Percentiles rank a stretch among this genome's conserved stretches.
Conservation (phyloP, 2,888 invertebrate species). For the Petrolisthes manimaculis region DNA sequence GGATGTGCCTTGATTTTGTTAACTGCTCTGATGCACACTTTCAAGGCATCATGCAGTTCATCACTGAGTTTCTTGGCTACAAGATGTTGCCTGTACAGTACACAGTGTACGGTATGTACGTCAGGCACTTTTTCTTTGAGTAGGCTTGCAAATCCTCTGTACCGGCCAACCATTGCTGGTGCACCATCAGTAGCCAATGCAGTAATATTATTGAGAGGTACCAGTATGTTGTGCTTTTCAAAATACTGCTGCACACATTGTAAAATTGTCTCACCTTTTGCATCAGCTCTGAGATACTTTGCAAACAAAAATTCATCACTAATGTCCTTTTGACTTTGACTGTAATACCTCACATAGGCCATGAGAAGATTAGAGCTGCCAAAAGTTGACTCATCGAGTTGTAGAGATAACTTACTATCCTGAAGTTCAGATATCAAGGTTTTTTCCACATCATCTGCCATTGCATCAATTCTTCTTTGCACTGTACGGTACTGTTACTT, state of each 20-base stretch:
- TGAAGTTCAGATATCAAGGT: slow-evolving; percentile 36
- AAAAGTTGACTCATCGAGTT: slow-evolving; percentile 41
- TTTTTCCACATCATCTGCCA: slow-evolving; percentile 40
- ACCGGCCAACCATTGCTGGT: slow-evolving; percentile 42
- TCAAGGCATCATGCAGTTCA: slow-evolving; percentile 27
- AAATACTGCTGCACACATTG: slow-evolving; percentile 45
- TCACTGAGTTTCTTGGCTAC: slow-evolving; percentile 38
- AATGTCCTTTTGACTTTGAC: too few species aligned
- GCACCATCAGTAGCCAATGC: slow-evolving; percentile 25
- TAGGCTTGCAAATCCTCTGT: not conserved
- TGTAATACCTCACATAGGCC: too few species aligned
- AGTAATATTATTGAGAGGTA: slow-evolving; percentile 49
- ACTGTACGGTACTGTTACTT: slow-evolving; percentile 28
- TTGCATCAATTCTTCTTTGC: slow-evolving; percentile 35
- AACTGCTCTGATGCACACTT: slow-evolving; percentile 19
- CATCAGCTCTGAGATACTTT: too few species aligned
- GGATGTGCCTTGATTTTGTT: too few species aligned
- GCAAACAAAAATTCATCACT: too few species aligned
- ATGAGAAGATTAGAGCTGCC: too few species aligned
- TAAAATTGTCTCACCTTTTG: slow-evolving; percentile 49
- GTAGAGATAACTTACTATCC: slow-evolving; percentile 28
- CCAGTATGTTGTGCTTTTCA: slow-evolving; percentile 36
- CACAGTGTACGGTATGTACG: slow-evolving; percentile 40
- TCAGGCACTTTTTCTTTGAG: slow-evolving; percentile 37
- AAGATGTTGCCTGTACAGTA: slow-evolving; percentile 40